Evolutionary conservation across 2,797 vertebrate genomes (phyloP), one percentile per base, ranked within the genome.

Genomic region (Gymnocypris eckloni): DNA sequence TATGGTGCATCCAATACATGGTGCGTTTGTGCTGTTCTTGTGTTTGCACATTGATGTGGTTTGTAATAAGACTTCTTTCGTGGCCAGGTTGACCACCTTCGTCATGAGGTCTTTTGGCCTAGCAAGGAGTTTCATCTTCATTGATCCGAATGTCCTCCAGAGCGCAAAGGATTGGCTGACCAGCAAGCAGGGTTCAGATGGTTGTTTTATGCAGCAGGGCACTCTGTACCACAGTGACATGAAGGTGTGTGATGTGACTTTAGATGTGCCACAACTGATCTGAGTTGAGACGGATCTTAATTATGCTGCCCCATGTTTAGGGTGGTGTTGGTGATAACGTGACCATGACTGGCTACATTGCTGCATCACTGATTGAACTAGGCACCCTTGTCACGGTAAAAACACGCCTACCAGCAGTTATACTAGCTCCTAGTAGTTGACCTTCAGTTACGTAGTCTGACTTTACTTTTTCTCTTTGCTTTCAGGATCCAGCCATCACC

Each of bases 31-130:
- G 2, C 22, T 1, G 12, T 39, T 25, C 11, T n/a, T 9, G 1
- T 78, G 0, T 22, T 22, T 59, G 11, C 7, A 3, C 7, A 6
- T 56, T 22, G 18, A 56, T 8, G 20, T n/a, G 5, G 54, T 8
- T 56, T 59, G 54, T 20, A n/a, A 61, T 2, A 0, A 0, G 2
- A 54, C 4, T 3, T 64, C 3, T 15, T 64, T 4, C 1, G 4
- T 20, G 15, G 1, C 1, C 69, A 97, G 96, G 96, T 87, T 97
- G 90, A 97, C 97, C 4, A 94, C 96, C 2, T 96, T 97, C 84
- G 96, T 97, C 25, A 77, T 96, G 89, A 95, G 95, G 86, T 93
- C 94, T 1, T 97, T 97, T 85, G 88, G 90, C 85, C 94, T 94
- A 89, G 96, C 96, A 6, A 84, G 4, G 66, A 22, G 91, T 12